Evolutionary conservation across 1,140 invertebrate species (phyloP).

Genomic region (Drosophila pseudoobscura): DNA sequence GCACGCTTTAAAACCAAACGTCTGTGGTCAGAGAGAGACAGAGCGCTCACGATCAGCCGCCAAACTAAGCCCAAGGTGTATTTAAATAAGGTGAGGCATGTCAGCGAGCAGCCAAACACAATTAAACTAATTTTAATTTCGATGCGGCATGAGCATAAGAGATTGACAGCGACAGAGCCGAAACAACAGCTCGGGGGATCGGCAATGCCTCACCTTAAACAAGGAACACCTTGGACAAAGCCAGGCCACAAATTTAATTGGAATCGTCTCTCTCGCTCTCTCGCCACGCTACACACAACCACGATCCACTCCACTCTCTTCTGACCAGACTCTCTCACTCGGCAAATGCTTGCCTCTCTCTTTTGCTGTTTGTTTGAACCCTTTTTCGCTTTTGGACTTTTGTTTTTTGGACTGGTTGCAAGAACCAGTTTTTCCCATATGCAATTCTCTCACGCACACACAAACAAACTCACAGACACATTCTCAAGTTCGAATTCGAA

Average conservation of each 20-base stretch:
- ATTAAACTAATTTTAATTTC: too few species aligned
- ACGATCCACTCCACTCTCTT: too few species aligned
- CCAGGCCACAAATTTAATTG: constrained; percentile 27
- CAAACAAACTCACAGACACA: constrained; percentile 7
- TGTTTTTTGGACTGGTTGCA: constrained; percentile 61
- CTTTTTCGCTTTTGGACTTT: constrained; percentile 57
- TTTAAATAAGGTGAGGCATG: too few species aligned
- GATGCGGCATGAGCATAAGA: too few species aligned
- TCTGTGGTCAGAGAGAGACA: too few species aligned
- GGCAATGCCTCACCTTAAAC: too few species aligned
- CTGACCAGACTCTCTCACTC: constrained; percentile 5
- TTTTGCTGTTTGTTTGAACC: constrained; percentile 41
- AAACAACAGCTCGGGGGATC: not conserved
- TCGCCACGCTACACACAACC: not conserved
- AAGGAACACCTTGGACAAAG: too few species aligned
- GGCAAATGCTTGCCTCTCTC: not conserved
- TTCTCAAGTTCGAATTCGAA: constrained; percentile 5
- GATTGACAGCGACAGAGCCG: not conserved
- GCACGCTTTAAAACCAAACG: constrained; percentile 10
- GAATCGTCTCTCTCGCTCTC: constrained; percentile 33
- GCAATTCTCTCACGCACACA: constrained; percentile 60
- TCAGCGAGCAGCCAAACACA: too few species aligned
- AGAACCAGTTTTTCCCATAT: constrained; percentile 67
- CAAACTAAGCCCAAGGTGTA: too few species aligned
- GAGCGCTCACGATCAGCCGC: too few species aligned